Conservation (phyloP, 2,888 invertebrate genomes). For the Brachyopa scutellaris region DNA sequence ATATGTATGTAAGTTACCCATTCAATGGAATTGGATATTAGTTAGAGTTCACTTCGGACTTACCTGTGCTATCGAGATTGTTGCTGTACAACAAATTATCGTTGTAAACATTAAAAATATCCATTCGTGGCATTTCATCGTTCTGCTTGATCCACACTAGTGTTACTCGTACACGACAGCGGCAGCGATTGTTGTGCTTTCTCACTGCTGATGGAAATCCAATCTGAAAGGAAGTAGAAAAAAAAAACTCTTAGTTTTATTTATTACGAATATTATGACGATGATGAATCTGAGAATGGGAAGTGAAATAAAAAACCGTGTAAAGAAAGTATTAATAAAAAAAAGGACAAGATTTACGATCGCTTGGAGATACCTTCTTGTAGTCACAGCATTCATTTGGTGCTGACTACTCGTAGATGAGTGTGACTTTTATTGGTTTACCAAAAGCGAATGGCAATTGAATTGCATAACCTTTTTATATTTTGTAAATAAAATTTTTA, state of each 20-base stretch:
- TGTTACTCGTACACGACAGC: background rate
- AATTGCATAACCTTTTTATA: no score
- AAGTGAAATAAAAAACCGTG: conserved; percentile 43
- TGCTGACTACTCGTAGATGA: no score
- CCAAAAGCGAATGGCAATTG: no score
- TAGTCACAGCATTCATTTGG: no score
- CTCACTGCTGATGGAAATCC: conserved; percentile 50
- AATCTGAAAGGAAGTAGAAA: conserved; percentile 67
- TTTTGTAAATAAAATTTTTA: no score
- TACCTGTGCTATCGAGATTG: conserved; percentile 61
- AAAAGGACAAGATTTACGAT: conserved; percentile 44
- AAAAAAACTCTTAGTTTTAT: background rate
- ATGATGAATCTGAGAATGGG: conserved; percentile 58
- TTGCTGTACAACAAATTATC: conserved; percentile 64
- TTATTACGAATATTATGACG: conserved; percentile 20
- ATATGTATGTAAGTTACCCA: background rate
- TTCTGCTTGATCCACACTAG: conserved; percentile 68
- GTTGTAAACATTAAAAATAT: conserved; percentile 68
- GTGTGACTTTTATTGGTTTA: no score
- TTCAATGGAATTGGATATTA: conserved; percentile 36
- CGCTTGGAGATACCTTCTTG: no score
- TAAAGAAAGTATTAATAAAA: conserved; percentile 55
- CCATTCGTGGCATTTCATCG: conserved; percentile 72
- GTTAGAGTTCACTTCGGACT: conserved; percentile 32
- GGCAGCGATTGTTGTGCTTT: conserved; percentile 38